These are phyloP conservation scores for Drosophila arizonae DNA, from an alignment of 1,140 invertebrate genomes.

Conservation along the genomic window DNA sequence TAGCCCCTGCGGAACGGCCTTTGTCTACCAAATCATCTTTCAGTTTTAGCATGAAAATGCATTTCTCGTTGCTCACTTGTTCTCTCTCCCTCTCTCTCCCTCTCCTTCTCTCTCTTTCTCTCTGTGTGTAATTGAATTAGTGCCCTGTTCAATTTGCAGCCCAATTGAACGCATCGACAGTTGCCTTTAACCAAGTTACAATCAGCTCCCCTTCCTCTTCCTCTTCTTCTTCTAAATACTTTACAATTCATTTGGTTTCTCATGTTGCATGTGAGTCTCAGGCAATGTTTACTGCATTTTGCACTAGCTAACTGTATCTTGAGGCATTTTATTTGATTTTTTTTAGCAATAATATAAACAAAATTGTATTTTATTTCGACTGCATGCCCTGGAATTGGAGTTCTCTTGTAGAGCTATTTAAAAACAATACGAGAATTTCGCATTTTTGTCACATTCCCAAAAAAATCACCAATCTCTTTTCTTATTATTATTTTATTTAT, in stretches of 20 bases:
- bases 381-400: too few relatives aligned
- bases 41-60: conserved; percentile 64
- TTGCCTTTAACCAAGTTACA: not conserved
- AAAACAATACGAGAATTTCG: not conserved
- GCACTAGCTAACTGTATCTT: too few relatives aligned
- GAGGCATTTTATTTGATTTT: too few relatives aligned
- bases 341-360: too few relatives aligned
- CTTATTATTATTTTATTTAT: not conserved
- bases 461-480: conserved; percentile 1
- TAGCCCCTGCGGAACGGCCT: conserved; percentile 20
- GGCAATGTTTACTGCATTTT: not conserved
- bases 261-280: not conserved
- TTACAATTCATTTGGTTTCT: too few relatives aligned
- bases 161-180: conserved; percentile 1
- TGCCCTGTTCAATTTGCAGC: conserved; percentile 26
- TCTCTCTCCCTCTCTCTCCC: not conserved
- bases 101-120: not conserved
- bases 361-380: too few relatives aligned
- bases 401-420: too few relatives aligned
- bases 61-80: conserved; percentile 36
- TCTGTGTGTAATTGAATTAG: conserved; percentile 57
- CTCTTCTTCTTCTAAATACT: too few relatives aligned
- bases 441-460: conserved; percentile 13
- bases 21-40: conserved; percentile 50
- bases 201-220: too few relatives aligned